Percentiles rank a stretch among this genome's conserved stretches.
phyloP scores from a whole-genome alignment of 2,888 invertebrate species.

The Lepetodrilus schrolli region DNA sequence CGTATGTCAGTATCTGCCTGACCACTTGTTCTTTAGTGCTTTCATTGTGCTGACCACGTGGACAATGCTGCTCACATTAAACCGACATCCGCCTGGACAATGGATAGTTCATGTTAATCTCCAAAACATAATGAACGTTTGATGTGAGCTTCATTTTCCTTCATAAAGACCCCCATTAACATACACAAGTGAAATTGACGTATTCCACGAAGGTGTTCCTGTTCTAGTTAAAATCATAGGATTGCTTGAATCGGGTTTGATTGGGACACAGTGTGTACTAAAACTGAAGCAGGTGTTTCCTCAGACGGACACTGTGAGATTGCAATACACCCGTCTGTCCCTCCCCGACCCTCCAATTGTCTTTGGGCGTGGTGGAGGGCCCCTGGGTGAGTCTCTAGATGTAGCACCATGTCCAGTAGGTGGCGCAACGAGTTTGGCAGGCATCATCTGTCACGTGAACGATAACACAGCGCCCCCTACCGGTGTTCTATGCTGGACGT shows the following conservation, averaged over 20 bases:
- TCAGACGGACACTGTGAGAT: not conserved
- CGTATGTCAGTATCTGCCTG: not conserved
- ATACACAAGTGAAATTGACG: not conserved
- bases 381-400: too few species aligned
- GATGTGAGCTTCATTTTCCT: constrained; percentile 4
- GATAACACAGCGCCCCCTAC: not conserved
- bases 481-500: not conserved
- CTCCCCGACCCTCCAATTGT: not conserved
- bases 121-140: constrained; percentile 8
- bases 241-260: not conserved
- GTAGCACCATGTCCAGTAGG: not conserved
- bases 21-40: not conserved
- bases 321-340: constrained; percentile 7
- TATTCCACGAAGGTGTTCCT: constrained; percentile 4
- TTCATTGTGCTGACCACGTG: not conserved
- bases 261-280: not conserved
- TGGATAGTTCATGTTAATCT: not conserved
- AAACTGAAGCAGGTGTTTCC: constrained; percentile 13
- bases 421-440: not conserved
- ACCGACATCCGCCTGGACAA: not conserved
- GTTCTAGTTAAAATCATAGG: not conserved
- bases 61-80: not conserved
- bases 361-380: too few species aligned
- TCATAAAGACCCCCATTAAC: constrained; percentile 11
- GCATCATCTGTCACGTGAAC: constrained; percentile 12